Conservation (phyloP, 2,113 vertebrate species). For the Gnathonemus echidnorhynchus region DNA sequence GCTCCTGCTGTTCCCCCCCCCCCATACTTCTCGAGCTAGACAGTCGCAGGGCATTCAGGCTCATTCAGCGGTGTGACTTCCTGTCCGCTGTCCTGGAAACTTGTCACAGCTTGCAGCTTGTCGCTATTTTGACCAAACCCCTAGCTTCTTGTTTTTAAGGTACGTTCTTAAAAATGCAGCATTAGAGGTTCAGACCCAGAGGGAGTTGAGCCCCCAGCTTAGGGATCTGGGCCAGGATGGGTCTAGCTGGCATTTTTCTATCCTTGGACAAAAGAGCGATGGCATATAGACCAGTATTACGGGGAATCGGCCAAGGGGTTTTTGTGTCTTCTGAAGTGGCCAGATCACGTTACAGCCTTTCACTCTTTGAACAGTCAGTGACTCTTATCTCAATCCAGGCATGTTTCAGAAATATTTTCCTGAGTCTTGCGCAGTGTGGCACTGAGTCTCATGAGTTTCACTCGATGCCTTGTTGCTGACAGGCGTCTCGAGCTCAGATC, state of each 20-base stretch:
- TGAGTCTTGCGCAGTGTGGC: constrained; percentile 16
- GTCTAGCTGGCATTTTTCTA: neutral
- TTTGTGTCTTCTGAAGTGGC: neutral
- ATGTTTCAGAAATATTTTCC: neutral
- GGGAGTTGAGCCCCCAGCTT: neutral
- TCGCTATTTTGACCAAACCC: neutral
- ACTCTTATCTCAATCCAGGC: neutral
- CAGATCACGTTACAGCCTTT: neutral
- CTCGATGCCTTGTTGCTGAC: constrained; percentile 55
- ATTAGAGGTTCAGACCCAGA: neutral
- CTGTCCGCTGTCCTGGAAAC: neutral
- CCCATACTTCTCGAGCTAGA: neutral
- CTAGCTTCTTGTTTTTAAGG: neutral
- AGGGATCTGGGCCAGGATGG: neutral
- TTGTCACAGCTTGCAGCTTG: neutral
- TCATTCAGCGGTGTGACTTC: neutral
- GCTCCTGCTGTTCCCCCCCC: neutral
- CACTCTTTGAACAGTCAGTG: neutral
- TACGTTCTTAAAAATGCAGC: neutral
- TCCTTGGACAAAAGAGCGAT: neutral
- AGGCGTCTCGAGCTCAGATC: constrained; percentile 97
- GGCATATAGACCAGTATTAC: neutral
- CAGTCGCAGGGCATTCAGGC: neutral
- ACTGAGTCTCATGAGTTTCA: constrained; percentile 38
- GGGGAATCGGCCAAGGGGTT: neutral